Conservation (phyloP, 2,888 invertebrate genomes). For the Brassicogethes aeneus region DNA sequence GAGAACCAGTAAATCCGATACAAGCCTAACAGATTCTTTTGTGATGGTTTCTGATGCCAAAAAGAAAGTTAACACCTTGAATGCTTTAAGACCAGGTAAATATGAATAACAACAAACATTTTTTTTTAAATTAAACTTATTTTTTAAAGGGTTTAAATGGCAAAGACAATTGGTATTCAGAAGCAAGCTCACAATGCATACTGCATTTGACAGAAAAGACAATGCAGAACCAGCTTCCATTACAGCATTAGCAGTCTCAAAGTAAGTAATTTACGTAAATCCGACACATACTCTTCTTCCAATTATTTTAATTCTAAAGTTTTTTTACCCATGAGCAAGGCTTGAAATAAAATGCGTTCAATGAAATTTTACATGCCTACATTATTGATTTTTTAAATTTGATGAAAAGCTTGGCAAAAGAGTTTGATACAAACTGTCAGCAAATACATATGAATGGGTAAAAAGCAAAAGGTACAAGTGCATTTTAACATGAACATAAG, state of each 20-base stretch:
- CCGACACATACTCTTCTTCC: not conserved
- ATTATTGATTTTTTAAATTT: no score
- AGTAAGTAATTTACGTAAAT: constrained; percentile 35
- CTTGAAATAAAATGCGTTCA: no score
- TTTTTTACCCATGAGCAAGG: no score
- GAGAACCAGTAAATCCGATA: constrained; percentile 82
- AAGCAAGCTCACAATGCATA: constrained; percentile 96
- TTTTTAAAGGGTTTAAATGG: constrained; percentile 68
- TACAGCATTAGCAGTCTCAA: constrained; percentile 87
- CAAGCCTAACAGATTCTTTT: constrained; percentile 84
- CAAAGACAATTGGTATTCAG: constrained; percentile 84
- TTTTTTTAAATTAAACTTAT: constrained; percentile 5
- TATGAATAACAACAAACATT: constrained; percentile 3
- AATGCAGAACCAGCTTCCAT: constrained; percentile 96
- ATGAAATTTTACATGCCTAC: no score
- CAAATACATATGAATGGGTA: no score
- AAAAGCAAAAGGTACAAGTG: no score
- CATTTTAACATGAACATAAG: no score
- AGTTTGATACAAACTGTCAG: no score
- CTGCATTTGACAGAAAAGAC: constrained; percentile 92
- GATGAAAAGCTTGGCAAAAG: no score
- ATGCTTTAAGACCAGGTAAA: constrained; percentile 34
- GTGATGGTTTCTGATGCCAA: constrained; percentile 62
- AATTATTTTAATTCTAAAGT: no score
- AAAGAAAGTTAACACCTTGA: constrained; percentile 40